Percentiles rank a stretch among this genome's conserved stretches.
Conservation (phyloP, 1,140 invertebrate genomes). For the Doryteuthis pealeii region DNA sequence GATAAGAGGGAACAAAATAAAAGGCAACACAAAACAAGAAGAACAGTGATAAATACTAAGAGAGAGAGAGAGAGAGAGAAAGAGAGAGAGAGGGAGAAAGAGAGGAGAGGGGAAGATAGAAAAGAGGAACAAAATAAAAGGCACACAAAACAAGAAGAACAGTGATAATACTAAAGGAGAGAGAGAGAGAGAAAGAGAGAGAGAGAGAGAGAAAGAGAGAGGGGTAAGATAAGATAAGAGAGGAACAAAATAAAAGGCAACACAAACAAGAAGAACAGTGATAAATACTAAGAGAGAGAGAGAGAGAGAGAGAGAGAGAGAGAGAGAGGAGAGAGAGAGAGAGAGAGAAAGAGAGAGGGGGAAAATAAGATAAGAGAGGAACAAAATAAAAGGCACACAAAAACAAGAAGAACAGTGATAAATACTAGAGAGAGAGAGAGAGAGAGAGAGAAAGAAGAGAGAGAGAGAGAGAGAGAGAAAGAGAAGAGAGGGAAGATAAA, state of each 20-base stretch:
- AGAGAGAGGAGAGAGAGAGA: neutral
- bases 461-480: neutral
- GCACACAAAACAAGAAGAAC: neutral
- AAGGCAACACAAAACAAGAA: neutral
- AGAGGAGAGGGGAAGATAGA: neutral
- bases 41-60: neutral
- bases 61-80: neutral
- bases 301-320: neutral
- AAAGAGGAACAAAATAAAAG: neutral
- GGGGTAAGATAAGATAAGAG: neutral
- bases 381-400: neutral
- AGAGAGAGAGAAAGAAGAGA: neutral
- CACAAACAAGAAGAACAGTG: neutral
- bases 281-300: neutral
- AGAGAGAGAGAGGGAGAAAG: neutral
- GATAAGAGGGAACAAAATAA: neutral
- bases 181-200: neutral
- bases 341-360: too few relatives aligned
- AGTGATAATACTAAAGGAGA: neutral
- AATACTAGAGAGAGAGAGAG: too few relatives aligned
- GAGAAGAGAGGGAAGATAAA: neutral
- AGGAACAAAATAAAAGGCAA: neutral
- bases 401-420: neutral
- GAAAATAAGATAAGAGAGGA: neutral
- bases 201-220: neutral